Evolutionary conservation across 2,113 vertebrate genomes (phyloP), one percentile per base, ranked within the genome.

Genomic region (Calonectris borealis): DNA sequence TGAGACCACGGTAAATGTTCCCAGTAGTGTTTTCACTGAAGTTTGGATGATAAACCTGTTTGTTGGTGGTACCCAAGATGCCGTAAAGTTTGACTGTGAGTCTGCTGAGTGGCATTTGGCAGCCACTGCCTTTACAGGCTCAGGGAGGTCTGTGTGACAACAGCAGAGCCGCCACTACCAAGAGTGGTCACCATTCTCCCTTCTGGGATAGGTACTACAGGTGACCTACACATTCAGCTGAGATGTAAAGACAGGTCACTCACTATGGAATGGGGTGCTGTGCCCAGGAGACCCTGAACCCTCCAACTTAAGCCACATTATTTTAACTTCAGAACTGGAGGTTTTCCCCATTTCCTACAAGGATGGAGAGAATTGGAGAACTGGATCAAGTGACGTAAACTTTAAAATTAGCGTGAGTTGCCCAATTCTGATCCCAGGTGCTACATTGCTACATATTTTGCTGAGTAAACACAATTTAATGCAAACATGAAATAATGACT

Each of bases 401-500:
- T 84, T 81, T 52, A 58, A 95, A 89, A 62, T 6, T 4, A 60
- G 36, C 1, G 2, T 10, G 64, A 76, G 31, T 52, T 57, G 21
- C 9, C 75, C 36, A 58, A 3, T 78, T 83, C 46, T 66, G 29
- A 68, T 86, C 54, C 40, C 66, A 65, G n/a, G 27, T 10, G 8
- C 21, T 40, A 72, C 11, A 72, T 14, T 61, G 64, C 49, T 73
- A 16, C 32, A 3, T 34, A 20, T 36, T 92, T 86, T 83, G n/a
- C 32, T 55, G 32, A 82, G 54, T 51, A 88, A 86, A 83, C 34
- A 26, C 48, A 75, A 29, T 6, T 71, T 54, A 46, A 40, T 46
- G 38, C 20, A 90, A 77, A 90, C n/a, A 32, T 78, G 55, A 92
- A 86, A 64, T 64, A 64, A 83, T 61, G n/a, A 42, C 58, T 65